A percentile compares a stretch with the other conserved stretches of the same genome.
Evolutionary conservation across 2,797 vertebrate species (phyloP).

Genomic region (Acanthornis magna): DNA sequence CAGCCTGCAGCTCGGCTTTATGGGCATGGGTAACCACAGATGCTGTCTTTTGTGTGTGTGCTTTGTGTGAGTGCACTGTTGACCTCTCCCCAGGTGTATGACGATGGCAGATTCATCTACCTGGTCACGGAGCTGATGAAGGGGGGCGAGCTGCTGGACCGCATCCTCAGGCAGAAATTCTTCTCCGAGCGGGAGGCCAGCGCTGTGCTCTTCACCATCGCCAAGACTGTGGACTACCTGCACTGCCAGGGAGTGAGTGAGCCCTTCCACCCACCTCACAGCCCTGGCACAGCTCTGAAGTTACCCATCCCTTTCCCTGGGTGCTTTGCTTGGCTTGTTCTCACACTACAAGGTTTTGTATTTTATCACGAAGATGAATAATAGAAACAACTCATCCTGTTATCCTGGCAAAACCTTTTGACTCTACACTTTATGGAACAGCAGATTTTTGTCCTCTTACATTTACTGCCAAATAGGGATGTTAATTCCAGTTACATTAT

Average conservation of each 20-base stretch:
- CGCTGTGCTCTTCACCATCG: slow-evolving; percentile 91
- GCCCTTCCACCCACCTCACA: not conserved
- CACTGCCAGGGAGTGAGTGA: slow-evolving; percentile 93
- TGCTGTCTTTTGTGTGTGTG: not conserved
- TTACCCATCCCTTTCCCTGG: not conserved
- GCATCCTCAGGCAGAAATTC: slow-evolving; percentile 93
- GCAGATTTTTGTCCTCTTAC: not conserved
- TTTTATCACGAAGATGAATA: not conserved
- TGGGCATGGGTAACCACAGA: not conserved
- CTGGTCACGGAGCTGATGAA: slow-evolving; percentile 97
- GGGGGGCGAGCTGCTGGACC: slow-evolving; percentile 93
- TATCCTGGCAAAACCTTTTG: not conserved
- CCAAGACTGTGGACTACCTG: slow-evolving; percentile 96
- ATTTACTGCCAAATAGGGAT: not conserved
- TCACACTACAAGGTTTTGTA: not conserved
- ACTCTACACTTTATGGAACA: not conserved
- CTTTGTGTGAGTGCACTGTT: not conserved
- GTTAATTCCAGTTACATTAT: not conserved
- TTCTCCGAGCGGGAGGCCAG: slow-evolving; percentile 96
- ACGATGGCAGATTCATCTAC: slow-evolving; percentile 92
- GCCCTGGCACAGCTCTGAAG: not conserved
- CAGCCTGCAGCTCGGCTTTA: not conserved
- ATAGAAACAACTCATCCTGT: not conserved
- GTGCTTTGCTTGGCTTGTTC: not conserved
- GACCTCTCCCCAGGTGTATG: slow-evolving; percentile 84